A percentile compares a stretch with the other conserved stretches of the same genome.
These are phyloP conservation scores for Glaucidium brasilianum DNA, from an alignment of 2,113 vertebrate genomes.

Conservation along the genomic window DNA sequence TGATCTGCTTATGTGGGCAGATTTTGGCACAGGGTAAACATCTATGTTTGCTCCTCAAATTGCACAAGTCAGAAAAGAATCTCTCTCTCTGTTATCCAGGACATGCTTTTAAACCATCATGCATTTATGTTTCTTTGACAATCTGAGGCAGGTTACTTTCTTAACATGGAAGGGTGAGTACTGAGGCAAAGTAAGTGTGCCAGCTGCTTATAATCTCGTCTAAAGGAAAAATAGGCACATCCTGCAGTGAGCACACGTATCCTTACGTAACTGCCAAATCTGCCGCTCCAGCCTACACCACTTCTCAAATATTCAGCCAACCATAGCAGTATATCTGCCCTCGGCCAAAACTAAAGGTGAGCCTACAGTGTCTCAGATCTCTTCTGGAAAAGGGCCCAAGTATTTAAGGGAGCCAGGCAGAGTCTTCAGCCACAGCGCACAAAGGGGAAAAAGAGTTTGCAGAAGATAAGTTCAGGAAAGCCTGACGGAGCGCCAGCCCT, in stretches of 20 bases:
- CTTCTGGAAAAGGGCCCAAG: background rate
- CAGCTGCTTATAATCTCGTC: background rate
- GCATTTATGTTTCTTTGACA: background rate
- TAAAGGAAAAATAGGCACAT: background rate
- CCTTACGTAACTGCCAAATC: background rate
- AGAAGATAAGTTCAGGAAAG: background rate
- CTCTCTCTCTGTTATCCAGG: background rate
- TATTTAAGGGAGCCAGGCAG: background rate
- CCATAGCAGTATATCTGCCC: background rate
- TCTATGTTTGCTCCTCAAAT: conserved; percentile 48
- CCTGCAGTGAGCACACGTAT: background rate
- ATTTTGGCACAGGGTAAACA: conserved; percentile 52
- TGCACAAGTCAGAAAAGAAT: conserved; percentile 18
- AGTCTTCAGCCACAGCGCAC: background rate
- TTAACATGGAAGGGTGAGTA: background rate
- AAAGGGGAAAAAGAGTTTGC: background rate
- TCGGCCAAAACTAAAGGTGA: conserved; percentile 6
- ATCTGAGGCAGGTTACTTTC: background rate
- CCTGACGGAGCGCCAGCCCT: background rate
- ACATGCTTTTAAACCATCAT: background rate
- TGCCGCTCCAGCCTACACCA: background rate
- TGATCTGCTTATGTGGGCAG: conserved; percentile 47
- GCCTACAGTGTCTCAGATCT: background rate
- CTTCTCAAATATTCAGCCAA: background rate
- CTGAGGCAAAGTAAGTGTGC: background rate